Base-by-base conservation (phyloP, 2,888 invertebrate species). In the Osmoderma eremita region DNA sequence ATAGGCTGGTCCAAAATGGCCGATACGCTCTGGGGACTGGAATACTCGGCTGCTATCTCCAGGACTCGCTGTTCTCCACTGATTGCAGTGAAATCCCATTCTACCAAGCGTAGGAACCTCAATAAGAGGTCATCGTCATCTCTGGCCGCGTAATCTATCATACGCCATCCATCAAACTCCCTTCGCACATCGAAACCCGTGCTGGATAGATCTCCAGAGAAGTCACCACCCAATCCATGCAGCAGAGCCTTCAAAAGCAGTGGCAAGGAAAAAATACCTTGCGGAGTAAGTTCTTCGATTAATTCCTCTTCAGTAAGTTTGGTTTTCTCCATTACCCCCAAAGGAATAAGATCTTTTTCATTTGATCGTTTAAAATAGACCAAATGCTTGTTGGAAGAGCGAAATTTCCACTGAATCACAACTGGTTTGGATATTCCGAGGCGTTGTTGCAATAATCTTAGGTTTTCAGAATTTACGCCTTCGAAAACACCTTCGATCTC, bases 101-200 rank as follows among this genome's bases (percentile, higher is more conserved):
- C 12, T 4, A 53, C 12, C 18, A 53, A 18, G 18, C 18, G 15
- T 1, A 53, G 10, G 12, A 53, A 38, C 17, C 53, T 15, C 18
- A 38, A 18, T 36, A 18, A 38, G 4, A 53, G 53, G 4, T 15
- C n/a, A 38, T 53, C 53, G 17, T 38, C 38, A 18, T 20, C 38
- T n/a, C 38, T 53, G 3, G 38, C 38, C 1, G 18, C 17, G 18
- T 53, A 53, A 38, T 53, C 53, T 13, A 53, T n/a, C 3, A 53
- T 17, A 18, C 39, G 53, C 53, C 53, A 53, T 3, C 5, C 17
- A 18, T 53, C 53, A n/a, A 53, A 53, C 18, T 53, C 38, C 18
- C 24, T 18, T 4, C 38, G 13, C 12, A 39, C 18, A 18, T 53
- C 53, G 15, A 53, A 18, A 8, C 10, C 38, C 8, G 12, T 38